phyloP scores from a whole-genome alignment of 2,888 invertebrate genomes.

The Meteorus colon region DNA sequence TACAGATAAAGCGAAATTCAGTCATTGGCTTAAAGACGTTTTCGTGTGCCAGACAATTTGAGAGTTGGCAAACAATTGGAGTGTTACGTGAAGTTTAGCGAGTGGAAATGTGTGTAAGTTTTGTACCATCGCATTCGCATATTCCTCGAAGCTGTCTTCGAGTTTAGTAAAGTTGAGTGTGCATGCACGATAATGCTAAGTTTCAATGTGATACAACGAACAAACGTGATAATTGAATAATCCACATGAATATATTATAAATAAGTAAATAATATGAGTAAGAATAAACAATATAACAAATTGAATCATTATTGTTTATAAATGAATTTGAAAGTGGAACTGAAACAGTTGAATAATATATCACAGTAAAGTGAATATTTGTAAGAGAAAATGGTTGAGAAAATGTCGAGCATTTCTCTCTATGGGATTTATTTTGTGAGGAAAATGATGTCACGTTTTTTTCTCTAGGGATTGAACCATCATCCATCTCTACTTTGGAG shows the following conservation, averaged over 20 bases:
- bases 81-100: constrained; percentile 23
- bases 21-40: constrained; percentile 4
- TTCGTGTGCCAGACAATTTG: constrained; percentile 13
- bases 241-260: constrained; percentile 17
- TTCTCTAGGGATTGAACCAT: background rate
- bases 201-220: constrained; percentile 27
- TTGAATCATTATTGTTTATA: background rate
- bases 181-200: constrained; percentile 30
- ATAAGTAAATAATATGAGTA: background rate
- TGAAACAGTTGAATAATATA: background rate
- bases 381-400: background rate
- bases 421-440: background rate
- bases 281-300: background rate
- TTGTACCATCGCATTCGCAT: constrained; percentile 19
- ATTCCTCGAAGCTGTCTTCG: constrained; percentile 13
- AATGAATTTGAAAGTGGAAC: background rate
- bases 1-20: background rate
- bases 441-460: background rate
- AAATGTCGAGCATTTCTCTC: background rate
- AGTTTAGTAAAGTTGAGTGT: constrained; percentile 34
- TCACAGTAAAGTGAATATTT: background rate
- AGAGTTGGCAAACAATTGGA: constrained; percentile 39
- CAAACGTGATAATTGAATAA: constrained; percentile 41
- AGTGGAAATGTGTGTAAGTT: constrained; percentile 19
- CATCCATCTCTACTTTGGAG: background rate